A percentile compares a stretch with the other conserved stretches of the same genome.
Evolutionary conservation across 2,113 vertebrate species (phyloP).

Genomic region (Urocolius indicus): DNA sequence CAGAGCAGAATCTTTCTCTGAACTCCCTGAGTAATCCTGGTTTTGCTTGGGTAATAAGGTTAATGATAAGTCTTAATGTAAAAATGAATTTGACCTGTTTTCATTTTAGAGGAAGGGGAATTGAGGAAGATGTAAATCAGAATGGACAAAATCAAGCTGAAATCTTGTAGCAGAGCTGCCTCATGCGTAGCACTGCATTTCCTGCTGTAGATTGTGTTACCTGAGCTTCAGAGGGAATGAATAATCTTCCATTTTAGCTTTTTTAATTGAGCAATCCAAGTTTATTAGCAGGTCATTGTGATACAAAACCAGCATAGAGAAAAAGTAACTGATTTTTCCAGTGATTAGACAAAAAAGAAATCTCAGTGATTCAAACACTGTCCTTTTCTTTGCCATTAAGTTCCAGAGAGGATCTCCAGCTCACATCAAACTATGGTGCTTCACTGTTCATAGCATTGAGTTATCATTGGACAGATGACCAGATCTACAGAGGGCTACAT

Average conservation of each 20-base stretch:
- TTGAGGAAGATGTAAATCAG: not conserved
- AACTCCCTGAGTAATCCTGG: not conserved
- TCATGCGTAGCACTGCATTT: not conserved
- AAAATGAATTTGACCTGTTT: not conserved
- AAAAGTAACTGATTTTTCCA: not conserved
- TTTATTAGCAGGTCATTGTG: not conserved
- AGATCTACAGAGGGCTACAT: not conserved
- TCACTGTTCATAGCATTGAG: not conserved
- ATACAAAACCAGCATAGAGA: not conserved
- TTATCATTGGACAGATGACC: not conserved
- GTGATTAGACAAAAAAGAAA: not conserved
- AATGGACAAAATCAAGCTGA: not conserved
- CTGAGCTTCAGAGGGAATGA: not conserved
- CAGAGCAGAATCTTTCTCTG: not conserved
- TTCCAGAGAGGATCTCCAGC: not conserved
- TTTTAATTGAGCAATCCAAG: not conserved
- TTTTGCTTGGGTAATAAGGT: not conserved
- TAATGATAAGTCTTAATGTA: not conserved
- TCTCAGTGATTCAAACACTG: not conserved
- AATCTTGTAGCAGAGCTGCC: not conserved
- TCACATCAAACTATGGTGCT: not conserved
- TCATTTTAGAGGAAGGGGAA: not conserved
- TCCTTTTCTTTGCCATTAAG: not conserved
- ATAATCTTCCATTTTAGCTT: not conserved
- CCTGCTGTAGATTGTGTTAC: not conserved